phyloP scores from a whole-genome alignment of 2,888 invertebrate species.

The Aphelenchoides bicaudatus region DNA sequence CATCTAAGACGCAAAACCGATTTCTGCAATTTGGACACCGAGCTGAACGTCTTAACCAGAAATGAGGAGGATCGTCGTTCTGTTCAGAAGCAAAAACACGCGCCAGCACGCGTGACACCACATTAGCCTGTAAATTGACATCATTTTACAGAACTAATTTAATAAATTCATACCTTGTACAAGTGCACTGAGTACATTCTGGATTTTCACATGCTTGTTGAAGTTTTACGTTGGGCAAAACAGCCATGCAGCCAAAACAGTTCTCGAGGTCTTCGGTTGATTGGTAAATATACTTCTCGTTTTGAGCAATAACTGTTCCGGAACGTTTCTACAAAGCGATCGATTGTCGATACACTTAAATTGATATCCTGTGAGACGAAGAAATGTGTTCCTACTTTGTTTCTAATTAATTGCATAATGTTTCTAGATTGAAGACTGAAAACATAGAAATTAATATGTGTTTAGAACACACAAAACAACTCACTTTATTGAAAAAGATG shows the following conservation, averaged over 20 bases:
- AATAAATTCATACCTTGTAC: constrained; percentile 7
- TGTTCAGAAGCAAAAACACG: constrained; percentile 63
- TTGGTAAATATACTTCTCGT: not conserved
- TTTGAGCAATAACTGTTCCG: not conserved
- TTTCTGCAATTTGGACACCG: constrained; percentile 64
- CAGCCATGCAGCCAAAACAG: constrained; percentile 20
- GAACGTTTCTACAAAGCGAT: no score
- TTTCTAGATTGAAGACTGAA: constrained; percentile 16
- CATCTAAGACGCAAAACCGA: constrained; percentile 63
- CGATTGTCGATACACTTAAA: no score
- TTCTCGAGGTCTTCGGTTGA: constrained; percentile 10
- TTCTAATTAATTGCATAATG: constrained; percentile 11
- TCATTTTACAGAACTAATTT: no score
- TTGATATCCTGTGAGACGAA: not conserved
- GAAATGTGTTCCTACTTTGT: constrained; percentile 11
- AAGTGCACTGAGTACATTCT: constrained; percentile 9
- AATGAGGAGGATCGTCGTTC: constrained; percentile 61
- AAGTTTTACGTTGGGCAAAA: constrained; percentile 15
- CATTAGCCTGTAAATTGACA: no score
- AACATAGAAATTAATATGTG: not conserved
- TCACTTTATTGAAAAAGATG: constrained; percentile 11
- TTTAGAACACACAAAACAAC: not conserved
- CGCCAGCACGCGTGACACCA: no score
- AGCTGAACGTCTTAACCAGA: constrained; percentile 62
- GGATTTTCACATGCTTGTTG: constrained; percentile 1